These are phyloP conservation scores for Notodonta ziczac DNA, from an alignment of 2,888 invertebrate genomes.

Conservation along the genomic window DNA sequence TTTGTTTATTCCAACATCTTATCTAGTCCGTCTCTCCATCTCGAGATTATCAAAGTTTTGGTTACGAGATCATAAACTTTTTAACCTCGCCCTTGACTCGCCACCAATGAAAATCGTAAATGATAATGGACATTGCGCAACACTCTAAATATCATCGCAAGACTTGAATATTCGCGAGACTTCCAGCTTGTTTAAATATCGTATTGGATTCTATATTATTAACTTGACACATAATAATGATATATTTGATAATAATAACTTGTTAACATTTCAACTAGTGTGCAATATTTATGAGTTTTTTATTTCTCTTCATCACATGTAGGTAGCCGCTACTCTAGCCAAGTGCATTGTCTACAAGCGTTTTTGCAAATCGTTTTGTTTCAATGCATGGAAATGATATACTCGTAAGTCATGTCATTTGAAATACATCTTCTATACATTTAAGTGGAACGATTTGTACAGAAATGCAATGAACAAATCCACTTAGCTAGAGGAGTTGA, in stretches of 20 bases:
- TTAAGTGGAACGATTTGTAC: too few relatives aligned
- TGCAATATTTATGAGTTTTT: too few relatives aligned
- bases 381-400: too few relatives aligned
- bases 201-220: neutral
- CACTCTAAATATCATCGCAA: conserved; percentile 14
- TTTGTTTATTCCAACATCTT: conserved; percentile 30
- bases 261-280: neutral
- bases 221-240: too few relatives aligned
- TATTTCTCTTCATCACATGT: too few relatives aligned
- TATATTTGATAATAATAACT: neutral
- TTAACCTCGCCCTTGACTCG: conserved; percentile 42
- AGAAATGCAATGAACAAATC: too few relatives aligned
- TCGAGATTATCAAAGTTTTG: conserved; percentile 39
- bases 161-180: neutral
- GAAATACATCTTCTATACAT: too few relatives aligned
- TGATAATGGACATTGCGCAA: conserved; percentile 38
- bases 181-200: neutral
- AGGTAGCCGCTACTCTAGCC: too few relatives aligned
- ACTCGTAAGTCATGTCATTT: too few relatives aligned
- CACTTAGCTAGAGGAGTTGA: too few relatives aligned
- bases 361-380: too few relatives aligned
- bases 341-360: too few relatives aligned
- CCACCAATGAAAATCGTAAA: conserved; percentile 31
- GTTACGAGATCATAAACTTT: conserved; percentile 35
- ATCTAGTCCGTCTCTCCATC: conserved; percentile 14